Evolutionary conservation across 2,797 vertebrate genomes (phyloP).

Genomic region (Aplochiton taeniatus): DNA sequence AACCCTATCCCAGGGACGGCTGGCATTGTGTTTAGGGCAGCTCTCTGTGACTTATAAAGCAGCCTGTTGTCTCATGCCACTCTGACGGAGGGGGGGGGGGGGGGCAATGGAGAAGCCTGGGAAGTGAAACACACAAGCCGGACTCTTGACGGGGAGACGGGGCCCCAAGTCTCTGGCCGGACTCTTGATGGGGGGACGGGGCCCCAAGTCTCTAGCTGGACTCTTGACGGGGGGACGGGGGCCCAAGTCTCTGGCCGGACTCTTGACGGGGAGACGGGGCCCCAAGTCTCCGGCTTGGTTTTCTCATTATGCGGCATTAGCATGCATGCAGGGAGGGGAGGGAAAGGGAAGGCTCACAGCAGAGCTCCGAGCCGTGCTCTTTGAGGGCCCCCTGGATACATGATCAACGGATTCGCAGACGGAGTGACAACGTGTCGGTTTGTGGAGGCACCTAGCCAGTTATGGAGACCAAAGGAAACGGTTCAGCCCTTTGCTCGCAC

Average conservation of each 20-base stretch:
- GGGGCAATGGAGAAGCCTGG: constrained; percentile 67
- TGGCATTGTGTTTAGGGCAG: constrained; percentile 34
- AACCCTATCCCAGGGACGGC: constrained; percentile 19
- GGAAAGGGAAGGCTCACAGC: constrained; percentile 29
- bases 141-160: constrained; percentile 53
- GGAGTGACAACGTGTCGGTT: constrained; percentile 33
- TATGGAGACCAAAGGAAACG: constrained; percentile 28
- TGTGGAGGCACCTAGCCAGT: constrained; percentile 25
- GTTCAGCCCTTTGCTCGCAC: constrained; percentile 27
- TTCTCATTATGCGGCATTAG: constrained; percentile 49
- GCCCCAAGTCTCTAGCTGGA: constrained; percentile 54
- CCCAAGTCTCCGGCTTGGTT: constrained; percentile 58
- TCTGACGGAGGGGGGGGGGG: constrained; percentile 10
- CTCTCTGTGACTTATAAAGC: constrained; percentile 40
- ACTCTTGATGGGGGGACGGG: no score
- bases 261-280: constrained; percentile 52
- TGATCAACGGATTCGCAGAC: constrained; percentile 33
- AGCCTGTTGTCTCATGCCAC: constrained; percentile 44
- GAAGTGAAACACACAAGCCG: constrained; percentile 60
- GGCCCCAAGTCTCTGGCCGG: constrained; percentile 34
- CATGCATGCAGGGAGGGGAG: constrained; percentile 28
- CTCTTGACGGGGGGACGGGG: no score
- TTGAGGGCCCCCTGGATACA: constrained; percentile 36
- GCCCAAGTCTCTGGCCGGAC: constrained; percentile 48
- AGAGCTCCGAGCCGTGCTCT: constrained; percentile 21